Evolutionary conservation across 1,140 invertebrate genomes (phyloP).

Genomic region (Adoxophyes honmai): DNA sequence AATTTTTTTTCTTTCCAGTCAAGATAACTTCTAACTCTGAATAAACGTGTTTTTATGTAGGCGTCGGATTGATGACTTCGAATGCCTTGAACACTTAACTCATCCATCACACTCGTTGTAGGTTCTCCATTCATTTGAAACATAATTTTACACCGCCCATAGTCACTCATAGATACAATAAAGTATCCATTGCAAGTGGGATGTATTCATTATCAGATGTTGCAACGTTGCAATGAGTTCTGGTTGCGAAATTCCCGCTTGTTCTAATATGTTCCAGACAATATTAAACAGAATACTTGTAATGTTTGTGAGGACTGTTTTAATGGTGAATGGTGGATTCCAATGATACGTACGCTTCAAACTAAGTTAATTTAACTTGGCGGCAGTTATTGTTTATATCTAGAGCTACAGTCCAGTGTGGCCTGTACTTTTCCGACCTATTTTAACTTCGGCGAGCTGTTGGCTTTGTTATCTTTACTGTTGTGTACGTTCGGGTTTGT

Average conservation of each 20-base stretch:
- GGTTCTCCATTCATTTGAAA: slow-evolving; percentile 20
- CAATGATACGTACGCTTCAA: slow-evolving; percentile 13
- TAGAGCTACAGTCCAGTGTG: not conserved
- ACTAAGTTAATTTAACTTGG: no score
- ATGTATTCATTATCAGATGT: slow-evolving; percentile 18
- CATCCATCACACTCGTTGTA: slow-evolving; percentile 25
- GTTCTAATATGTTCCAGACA: slow-evolving; percentile 5
- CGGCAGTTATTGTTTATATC: no score
- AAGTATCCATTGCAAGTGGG: slow-evolving; percentile 25
- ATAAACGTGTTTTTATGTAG: not conserved
- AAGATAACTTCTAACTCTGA: no score
- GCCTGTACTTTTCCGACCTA: slow-evolving; percentile 15
- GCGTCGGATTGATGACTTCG: not conserved
- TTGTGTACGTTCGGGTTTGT: slow-evolving; percentile 46
- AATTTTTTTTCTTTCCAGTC: no score
- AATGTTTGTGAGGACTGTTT: no score
- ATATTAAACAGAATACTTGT: no score
- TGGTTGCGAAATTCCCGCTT: slow-evolving; percentile 9
- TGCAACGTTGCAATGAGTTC: slow-evolving; percentile 4
- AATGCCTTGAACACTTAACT: slow-evolving; percentile 9
- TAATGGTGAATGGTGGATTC: no score
- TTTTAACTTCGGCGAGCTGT: slow-evolving; percentile 27
- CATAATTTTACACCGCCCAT: slow-evolving; percentile 20
- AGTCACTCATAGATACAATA: slow-evolving; percentile 17
- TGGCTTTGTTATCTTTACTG: slow-evolving; percentile 31